phyloP scores from a whole-genome alignment of 2,113 vertebrate genomes.

The Dipodomys ordii region DNA sequence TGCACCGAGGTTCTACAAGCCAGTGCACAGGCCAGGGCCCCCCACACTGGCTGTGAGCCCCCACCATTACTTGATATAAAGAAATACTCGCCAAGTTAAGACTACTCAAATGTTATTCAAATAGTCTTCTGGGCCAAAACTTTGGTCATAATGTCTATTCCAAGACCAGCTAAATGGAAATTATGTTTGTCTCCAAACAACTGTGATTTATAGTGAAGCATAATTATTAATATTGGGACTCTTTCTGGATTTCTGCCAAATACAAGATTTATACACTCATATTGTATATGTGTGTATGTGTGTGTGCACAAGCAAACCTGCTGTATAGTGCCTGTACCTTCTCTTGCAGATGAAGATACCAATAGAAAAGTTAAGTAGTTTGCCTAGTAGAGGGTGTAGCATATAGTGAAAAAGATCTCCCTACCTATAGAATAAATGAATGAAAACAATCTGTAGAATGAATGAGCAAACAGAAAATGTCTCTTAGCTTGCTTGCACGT shows the following conservation, averaged over 20 bases:
- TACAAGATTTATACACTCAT: not conserved
- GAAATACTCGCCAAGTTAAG: not conserved
- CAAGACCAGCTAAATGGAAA: conserved; percentile 10
- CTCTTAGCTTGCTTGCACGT: not conserved
- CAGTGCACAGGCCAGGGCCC: too few relatives aligned
- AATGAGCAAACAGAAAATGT: not conserved
- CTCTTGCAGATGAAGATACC: not conserved
- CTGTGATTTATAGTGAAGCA: not conserved
- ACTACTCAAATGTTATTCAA: conserved; percentile 35
- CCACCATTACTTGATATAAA: not conserved
- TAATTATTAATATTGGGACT: not conserved
- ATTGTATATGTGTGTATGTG: not conserved
- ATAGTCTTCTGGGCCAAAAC: conserved; percentile 13
- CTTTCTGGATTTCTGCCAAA: not conserved
- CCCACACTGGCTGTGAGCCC: not conserved
- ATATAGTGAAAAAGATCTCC: not conserved
- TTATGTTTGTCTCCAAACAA: not conserved
- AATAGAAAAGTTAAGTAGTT: not conserved
- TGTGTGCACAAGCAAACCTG: not conserved
- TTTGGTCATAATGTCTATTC: not conserved
- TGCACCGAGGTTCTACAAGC: not conserved
- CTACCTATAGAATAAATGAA: too few relatives aligned
- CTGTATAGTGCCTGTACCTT: not conserved
- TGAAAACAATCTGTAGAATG: not conserved
- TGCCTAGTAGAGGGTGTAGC: not conserved